Conservation (phyloP, 2,797 vertebrate species). For the Eidolon dupreanum region DNA sequence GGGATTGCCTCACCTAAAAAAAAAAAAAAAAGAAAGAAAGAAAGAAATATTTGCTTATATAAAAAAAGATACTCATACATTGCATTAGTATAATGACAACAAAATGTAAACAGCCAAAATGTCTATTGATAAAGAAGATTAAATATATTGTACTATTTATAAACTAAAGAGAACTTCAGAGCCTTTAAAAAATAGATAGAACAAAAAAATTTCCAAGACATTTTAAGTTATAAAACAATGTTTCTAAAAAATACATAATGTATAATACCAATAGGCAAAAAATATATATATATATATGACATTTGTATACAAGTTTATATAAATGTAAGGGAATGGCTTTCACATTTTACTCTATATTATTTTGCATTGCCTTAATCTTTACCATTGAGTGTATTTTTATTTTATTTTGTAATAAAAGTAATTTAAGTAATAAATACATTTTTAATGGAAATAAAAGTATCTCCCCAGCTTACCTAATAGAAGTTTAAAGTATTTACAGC, state of each 20-base stretch:
- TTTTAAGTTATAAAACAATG: constrained; percentile 24
- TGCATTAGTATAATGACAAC: background rate
- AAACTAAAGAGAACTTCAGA: background rate
- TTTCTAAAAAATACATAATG: constrained; percentile 1
- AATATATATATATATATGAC: background rate
- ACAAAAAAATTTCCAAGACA: background rate
- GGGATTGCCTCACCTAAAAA: no score
- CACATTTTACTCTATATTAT: background rate
- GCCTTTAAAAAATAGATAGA: background rate
- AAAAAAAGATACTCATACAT: background rate
- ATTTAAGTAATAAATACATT: constrained; percentile 24
- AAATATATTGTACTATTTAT: background rate
- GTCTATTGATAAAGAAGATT: background rate
- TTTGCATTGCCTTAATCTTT: constrained; percentile 1
- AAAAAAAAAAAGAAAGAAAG: no score
- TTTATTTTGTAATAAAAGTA: constrained; percentile 32
- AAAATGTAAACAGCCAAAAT: background rate
- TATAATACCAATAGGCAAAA: background rate
- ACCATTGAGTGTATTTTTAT: background rate
- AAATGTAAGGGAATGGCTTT: background rate
- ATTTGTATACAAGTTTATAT: background rate
- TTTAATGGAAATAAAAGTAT: constrained; percentile 32
- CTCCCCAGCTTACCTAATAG: background rate
- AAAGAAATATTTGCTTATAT: constrained; percentile 14
- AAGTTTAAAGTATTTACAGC: background rate